These are phyloP conservation scores for Andricus grossulariae DNA, from an alignment of 1,140 invertebrate genomes.

Conservation along the genomic window DNA sequence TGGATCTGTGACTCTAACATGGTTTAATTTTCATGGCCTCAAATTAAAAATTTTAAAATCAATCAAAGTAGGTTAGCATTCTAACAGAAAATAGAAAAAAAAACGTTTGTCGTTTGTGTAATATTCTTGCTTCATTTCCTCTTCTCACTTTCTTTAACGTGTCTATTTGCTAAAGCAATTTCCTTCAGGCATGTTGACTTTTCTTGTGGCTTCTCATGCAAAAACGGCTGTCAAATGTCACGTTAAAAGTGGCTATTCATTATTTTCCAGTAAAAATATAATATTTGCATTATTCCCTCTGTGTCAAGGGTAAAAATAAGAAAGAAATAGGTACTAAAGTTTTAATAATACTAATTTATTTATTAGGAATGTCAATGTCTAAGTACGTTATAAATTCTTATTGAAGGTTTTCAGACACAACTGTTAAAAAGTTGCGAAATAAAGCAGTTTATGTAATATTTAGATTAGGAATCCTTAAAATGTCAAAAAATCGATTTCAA, in stretches of 20 bases:
- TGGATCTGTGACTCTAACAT: too few species aligned
- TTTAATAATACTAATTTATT: background rate
- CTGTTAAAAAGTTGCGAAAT: too few species aligned
- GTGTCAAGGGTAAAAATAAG: background rate
- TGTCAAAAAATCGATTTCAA: too few species aligned
- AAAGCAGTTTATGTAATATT: too few species aligned
- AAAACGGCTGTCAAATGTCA: slow-evolving; percentile 1
- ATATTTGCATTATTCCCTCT: background rate
- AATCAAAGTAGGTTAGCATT: background rate
- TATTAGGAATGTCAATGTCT: background rate
- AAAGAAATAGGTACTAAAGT: background rate
- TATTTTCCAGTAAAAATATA: background rate
- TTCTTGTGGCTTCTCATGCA: background rate
- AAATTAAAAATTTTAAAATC: background rate
- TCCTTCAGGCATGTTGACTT: background rate
- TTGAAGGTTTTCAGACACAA: too few species aligned
- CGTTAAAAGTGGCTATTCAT: background rate
- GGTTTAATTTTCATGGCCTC: too few species aligned
- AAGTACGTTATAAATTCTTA: too few species aligned
- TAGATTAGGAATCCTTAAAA: too few species aligned
- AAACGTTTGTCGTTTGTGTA: background rate
- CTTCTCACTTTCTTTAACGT: background rate
- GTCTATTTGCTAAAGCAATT: background rate
- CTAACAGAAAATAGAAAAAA: background rate
- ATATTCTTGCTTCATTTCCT: slow-evolving; percentile 5